Conservation (phyloP, 1,140 invertebrate genomes). For the Diorhabda carinulata region DNA sequence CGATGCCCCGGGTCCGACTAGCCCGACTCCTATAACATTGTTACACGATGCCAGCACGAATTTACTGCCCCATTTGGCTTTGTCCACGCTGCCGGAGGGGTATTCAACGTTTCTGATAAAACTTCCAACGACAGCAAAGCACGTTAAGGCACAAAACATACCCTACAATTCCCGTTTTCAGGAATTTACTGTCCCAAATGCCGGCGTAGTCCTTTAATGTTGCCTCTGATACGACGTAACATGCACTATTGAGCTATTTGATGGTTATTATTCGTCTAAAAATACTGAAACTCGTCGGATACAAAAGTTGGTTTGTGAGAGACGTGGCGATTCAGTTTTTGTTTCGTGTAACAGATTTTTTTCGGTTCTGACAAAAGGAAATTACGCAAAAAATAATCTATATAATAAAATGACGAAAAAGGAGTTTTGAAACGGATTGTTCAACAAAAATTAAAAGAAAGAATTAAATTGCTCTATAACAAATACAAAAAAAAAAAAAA, state of each 20-base stretch:
- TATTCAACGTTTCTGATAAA: slow-evolving; percentile 31
- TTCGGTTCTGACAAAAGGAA: too few species aligned
- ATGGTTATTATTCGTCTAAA: slow-evolving; percentile 19
- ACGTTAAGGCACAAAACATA: slow-evolving; percentile 21
- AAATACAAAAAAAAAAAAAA: too few species aligned
- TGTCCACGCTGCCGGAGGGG: slow-evolving; percentile 32
- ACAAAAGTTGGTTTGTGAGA: slow-evolving; percentile 2
- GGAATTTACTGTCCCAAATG: slow-evolving; percentile 19
- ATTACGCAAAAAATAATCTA: too few species aligned
- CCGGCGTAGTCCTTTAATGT: slow-evolving; percentile 16
- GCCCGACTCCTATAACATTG: slow-evolving; percentile 31
- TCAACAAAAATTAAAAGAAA: too few species aligned
- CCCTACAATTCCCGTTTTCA: slow-evolving; percentile 16
- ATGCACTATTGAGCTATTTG: slow-evolving; percentile 20
- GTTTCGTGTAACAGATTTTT: not conserved
- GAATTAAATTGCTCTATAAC: too few species aligned
- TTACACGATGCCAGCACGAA: slow-evolving; percentile 30
- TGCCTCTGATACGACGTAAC: slow-evolving; percentile 8
- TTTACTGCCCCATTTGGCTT: slow-evolving; percentile 36
- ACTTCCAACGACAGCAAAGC: slow-evolving; percentile 21
- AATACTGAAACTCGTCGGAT: slow-evolving; percentile 4
- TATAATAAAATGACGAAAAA: too few species aligned
- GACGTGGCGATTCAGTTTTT: not conserved
- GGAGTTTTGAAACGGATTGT: too few species aligned
- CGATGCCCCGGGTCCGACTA: slow-evolving; percentile 29